Conservation (phyloP, 2,888 invertebrate species). For the Plebejus anna region DNA sequence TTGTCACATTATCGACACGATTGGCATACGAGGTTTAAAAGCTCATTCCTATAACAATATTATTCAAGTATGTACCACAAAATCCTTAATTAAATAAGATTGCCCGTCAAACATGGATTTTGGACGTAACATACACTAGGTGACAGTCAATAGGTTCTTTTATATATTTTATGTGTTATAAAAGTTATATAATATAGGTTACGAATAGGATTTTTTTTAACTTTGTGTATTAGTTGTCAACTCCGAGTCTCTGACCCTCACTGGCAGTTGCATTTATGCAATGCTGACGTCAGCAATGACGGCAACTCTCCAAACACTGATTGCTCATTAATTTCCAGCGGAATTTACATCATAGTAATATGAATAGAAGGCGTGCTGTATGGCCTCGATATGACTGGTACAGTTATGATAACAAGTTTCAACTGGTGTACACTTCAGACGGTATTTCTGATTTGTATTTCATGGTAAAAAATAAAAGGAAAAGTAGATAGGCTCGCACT, state of each 20-base stretch:
- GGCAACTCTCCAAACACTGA: conserved; percentile 8
- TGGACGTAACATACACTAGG: too few relatives aligned
- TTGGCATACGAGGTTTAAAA: too few relatives aligned
- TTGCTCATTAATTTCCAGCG: conserved; percentile 19
- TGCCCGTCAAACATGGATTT: too few relatives aligned
- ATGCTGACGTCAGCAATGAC: conserved; percentile 18
- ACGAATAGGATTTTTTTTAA: too few relatives aligned
- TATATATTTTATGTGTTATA: too few relatives aligned
- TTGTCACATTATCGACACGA: too few relatives aligned
- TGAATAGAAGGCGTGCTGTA: conserved; percentile 22
- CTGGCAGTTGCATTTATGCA: not conserved
- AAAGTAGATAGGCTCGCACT: not conserved
- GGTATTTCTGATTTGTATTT: not conserved
- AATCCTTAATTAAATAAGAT: too few relatives aligned
- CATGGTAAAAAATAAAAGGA: not conserved
- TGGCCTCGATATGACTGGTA: conserved; percentile 24
- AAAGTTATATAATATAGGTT: too few relatives aligned
- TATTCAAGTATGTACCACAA: too few relatives aligned
- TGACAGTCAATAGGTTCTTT: too few relatives aligned
- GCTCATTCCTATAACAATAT: too few relatives aligned
- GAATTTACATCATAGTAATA: conserved; percentile 25
- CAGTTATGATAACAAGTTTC: conserved; percentile 21
- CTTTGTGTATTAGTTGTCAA: not conserved
- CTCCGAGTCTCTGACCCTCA: not conserved
- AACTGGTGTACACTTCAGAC: conserved; percentile 11